These are phyloP conservation scores for Antennarius striatus DNA, from an alignment of 2,113 vertebrate species.

Conservation along the genomic window DNA sequence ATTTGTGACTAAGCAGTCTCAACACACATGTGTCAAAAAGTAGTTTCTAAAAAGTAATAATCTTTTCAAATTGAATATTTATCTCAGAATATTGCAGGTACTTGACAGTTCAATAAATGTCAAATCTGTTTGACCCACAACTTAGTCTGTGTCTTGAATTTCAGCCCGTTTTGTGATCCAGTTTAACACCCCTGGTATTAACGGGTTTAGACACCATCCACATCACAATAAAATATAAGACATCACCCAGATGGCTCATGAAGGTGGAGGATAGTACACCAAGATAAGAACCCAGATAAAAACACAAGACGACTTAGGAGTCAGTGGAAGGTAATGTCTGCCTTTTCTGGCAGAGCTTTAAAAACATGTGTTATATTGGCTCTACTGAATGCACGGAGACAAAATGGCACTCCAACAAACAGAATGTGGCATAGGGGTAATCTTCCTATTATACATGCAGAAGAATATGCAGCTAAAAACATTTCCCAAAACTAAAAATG, in stretches of 20 bases:
- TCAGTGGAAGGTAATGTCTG: constrained; percentile 14
- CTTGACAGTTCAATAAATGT: too few relatives aligned
- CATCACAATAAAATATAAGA: neutral
- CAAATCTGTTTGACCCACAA: neutral
- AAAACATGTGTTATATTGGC: neutral
- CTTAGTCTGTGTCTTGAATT: neutral
- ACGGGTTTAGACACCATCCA: neutral
- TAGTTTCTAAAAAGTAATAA: too few relatives aligned
- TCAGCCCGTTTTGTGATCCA: too few relatives aligned
- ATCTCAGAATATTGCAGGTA: too few relatives aligned
- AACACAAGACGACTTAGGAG: neutral
- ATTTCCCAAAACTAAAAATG: constrained; percentile 48
- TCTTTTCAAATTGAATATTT: too few relatives aligned
- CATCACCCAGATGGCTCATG: neutral
- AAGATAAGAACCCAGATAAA: neutral
- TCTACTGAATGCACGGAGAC: neutral
- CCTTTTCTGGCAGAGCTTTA: constrained; percentile 10
- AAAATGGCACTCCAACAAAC: neutral
- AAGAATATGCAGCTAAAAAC: constrained; percentile 36
- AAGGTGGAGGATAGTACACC: neutral
- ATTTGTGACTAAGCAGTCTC: too few relatives aligned
- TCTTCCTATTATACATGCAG: constrained; percentile 8
- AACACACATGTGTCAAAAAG: too few relatives aligned
- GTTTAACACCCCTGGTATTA: too few relatives aligned
- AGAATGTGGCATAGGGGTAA: constrained; percentile 12